Evolutionary conservation across 2,888 invertebrate genomes (phyloP).

Genomic region (Hyalella azteca): DNA sequence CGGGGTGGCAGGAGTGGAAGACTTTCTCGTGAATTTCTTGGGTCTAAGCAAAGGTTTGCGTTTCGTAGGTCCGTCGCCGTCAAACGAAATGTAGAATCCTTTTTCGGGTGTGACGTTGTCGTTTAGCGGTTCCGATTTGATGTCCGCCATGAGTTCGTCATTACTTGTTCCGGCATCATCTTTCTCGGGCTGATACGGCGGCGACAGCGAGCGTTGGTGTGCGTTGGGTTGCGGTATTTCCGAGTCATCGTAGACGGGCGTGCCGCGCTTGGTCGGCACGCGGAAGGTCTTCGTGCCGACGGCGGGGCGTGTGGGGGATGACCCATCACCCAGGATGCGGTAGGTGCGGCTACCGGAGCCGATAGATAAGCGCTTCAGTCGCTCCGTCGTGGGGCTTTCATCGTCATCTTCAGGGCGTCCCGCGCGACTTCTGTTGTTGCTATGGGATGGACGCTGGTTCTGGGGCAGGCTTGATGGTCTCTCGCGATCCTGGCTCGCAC

Average conservation of each 20-base stretch:
- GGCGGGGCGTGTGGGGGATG: conserved; percentile 78
- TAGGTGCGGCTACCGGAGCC: conserved; percentile 70
- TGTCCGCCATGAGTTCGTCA: conserved; percentile 5
- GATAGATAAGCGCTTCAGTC: conserved; percentile 79
- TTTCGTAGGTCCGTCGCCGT: conserved; percentile 82
- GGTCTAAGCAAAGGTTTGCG: conserved; percentile 83
- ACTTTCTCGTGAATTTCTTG: conserved; percentile 59
- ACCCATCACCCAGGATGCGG: conserved; percentile 68
- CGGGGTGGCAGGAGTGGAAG: conserved; percentile 58
- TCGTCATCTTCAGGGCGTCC: background rate
- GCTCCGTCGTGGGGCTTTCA: conserved; percentile 62
- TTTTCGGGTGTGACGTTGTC: conserved; percentile 68
- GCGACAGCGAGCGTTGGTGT: conserved; percentile 51
- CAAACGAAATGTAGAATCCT: conserved; percentile 89
- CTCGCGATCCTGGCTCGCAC: conserved; percentile 21
- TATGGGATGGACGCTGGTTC: conserved; percentile 1
- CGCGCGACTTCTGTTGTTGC: conserved; percentile 47
- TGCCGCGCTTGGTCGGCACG: conserved; percentile 60
- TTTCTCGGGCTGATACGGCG: conserved; percentile 53
- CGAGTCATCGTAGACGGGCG: conserved; percentile 55
- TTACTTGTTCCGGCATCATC: conserved; percentile 39
- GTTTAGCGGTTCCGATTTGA: conserved; percentile 60
- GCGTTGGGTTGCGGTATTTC: conserved; percentile 54
- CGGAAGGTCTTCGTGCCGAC: conserved; percentile 58
- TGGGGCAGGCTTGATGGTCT: background rate